Evolutionary conservation across 2,113 vertebrate genomes (phyloP).

Genomic region (Ascaphus truei): DNA sequence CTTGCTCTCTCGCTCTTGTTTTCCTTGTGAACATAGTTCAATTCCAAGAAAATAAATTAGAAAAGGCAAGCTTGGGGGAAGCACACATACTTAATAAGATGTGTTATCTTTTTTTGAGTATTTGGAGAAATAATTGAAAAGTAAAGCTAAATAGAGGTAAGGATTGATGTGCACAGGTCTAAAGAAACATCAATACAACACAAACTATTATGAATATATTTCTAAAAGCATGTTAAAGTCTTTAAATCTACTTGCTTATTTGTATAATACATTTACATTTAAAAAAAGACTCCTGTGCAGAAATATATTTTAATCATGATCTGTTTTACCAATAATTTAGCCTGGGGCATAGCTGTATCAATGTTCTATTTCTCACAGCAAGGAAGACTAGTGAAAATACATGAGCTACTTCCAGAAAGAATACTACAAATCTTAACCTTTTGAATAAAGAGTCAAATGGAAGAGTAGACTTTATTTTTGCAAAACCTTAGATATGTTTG

Average conservation of each 20-base stretch:
- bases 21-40: conserved; percentile 32
- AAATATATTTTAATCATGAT: conserved; percentile 12
- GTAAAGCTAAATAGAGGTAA: conserved; percentile 37
- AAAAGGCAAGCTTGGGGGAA: neutral
- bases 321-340: conserved; percentile 14
- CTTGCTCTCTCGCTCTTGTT: conserved; percentile 18
- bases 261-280: neutral
- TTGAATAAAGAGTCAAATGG: too few species aligned
- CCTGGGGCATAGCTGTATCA: neutral
- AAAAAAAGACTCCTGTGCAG: neutral
- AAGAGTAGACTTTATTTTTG: too few species aligned
- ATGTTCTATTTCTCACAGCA: neutral
- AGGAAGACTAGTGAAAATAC: neutral
- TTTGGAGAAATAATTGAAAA: conserved; percentile 40
- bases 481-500: too few species aligned
- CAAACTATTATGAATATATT: neutral
- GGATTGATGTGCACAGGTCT: conserved; percentile 31
- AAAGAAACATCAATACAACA: conserved; percentile 2
- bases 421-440: too few species aligned
- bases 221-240: neutral
- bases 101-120: conserved; percentile 23
- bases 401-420: too few species aligned
- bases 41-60: conserved; percentile 40
- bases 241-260: too few species aligned
- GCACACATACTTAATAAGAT: conserved; percentile 24